phyloP scores from a whole-genome alignment of 2,113 vertebrate genomes.

The Chlorodrepanis virens region DNA sequence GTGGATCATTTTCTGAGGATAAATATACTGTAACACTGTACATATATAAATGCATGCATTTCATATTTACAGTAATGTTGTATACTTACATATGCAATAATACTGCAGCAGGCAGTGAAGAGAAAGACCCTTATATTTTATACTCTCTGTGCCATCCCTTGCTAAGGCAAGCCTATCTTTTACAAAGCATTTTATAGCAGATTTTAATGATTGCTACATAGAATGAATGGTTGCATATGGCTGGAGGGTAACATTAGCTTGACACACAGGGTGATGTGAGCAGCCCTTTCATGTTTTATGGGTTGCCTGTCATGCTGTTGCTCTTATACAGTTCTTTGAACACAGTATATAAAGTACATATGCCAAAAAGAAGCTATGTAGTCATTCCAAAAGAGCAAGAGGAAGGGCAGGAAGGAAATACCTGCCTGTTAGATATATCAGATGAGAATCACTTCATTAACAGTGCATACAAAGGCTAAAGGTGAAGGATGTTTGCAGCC shows the following conservation, averaged over 20 bases:
- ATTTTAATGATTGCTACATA: constrained; percentile 8
- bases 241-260: constrained; percentile 33
- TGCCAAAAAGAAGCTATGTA: constrained; percentile 54
- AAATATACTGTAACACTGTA: neutral
- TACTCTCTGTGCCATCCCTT: neutral
- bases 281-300: constrained; percentile 61
- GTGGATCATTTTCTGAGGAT: neutral
- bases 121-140: neutral
- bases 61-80: neutral
- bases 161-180: neutral
- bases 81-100: neutral
- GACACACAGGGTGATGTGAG: constrained; percentile 17
- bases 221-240: constrained; percentile 49
- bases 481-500: constrained; percentile 18
- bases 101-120: neutral
- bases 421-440: constrained; percentile 41
- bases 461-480: constrained; percentile 7
- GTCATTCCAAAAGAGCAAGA: constrained; percentile 46
- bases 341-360: constrained; percentile 6
- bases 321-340: constrained; percentile 55
- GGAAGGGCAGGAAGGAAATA: constrained; percentile 62
- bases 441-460: constrained; percentile 43
- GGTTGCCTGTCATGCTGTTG: constrained; percentile 40
- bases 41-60: neutral
- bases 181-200: constrained; percentile 9